Percentiles rank a stretch among this genome's conserved stretches.
Evolutionary conservation across 2,797 vertebrate species (phyloP).

Genomic region (Ceyx erithaca): DNA sequence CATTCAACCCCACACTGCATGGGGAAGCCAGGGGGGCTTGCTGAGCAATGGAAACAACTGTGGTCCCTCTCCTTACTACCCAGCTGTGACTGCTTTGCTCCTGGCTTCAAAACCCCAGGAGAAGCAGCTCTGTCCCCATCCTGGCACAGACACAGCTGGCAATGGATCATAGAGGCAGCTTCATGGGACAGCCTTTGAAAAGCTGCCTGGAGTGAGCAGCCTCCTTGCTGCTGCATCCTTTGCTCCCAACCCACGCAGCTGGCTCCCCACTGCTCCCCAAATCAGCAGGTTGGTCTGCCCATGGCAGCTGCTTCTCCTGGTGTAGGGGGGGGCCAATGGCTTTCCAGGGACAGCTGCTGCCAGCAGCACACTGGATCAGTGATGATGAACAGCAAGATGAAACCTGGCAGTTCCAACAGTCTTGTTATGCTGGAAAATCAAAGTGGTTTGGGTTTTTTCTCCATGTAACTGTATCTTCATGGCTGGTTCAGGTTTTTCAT

Average conservation of each 20-base stretch:
- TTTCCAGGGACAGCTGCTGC: rapidly evolving
- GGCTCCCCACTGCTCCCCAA: rapidly evolving
- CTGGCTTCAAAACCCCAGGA: rapidly evolving
- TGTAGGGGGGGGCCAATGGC: not conserved
- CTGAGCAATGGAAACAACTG: not conserved
- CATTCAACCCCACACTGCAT: no score
- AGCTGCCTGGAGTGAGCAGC: not conserved
- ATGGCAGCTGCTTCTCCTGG: not conserved
- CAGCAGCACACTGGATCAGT: not conserved
- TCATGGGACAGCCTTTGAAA: not conserved
- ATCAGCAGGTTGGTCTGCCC: not conserved
- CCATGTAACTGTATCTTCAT: not conserved
- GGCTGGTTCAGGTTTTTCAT: not conserved
- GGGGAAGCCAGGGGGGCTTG: not conserved
- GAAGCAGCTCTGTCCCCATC: not conserved
- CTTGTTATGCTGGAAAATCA: not conserved
- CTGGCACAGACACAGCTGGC: not conserved
- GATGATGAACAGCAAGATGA: not conserved
- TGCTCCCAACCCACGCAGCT: not conserved
- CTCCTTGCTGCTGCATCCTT: not conserved
- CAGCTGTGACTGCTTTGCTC: not conserved
- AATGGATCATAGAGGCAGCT: not conserved
- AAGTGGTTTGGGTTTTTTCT: not conserved
- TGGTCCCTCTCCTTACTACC: not conserved
- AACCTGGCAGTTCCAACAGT: not conserved